Base-by-base conservation (phyloP, 35 echinoderm and acorn worm genomes). In the Eucidaris tribuloides region DNA sequence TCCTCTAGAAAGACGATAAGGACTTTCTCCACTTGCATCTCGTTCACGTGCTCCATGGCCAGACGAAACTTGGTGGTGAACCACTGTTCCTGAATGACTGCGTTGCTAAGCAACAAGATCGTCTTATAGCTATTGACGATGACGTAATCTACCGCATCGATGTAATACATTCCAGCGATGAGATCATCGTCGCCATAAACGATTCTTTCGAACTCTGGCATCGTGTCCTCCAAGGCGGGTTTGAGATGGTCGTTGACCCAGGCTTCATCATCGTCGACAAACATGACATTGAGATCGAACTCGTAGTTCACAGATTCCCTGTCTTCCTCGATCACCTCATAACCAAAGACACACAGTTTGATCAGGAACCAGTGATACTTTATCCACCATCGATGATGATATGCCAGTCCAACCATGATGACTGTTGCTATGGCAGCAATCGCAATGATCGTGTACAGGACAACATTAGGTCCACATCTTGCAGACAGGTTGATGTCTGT, bases 231-330 rank as follows among this genome's bases (percentile, higher is more conserved):
- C 15, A 74, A 24, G 17, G 37, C 19, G 11, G 68, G 68, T 41
- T 74, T 74, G 68, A 74, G 68, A 9, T 41, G 25, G 68, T 38
- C 68, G 40, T 74, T 36, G 35, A 74, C 68, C 68, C 68, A 74
- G 35, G 15, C 28, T 40, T 44, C n/a, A 20, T 74, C 68, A 36
- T 74, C 68, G 38, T 31, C 35, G 33, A 40, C 41, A 22, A 74
- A 74, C 68, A 74, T 74, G 68, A 74, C 41, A 22, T 74, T 74
- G 38, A 41, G 29, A 20, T 74, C 35, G 44, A 42, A 74, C 41
- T 74, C 68, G 38, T 74, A 74, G 5, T 74, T 40, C 14, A 24
- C 68, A 22, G 40, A 33, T n/a, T 74, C 68, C 5, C 68, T 33
- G 14, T 6, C 68, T 41, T 43, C 14, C n/a, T 74, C 29, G 9